Percentiles rank a stretch among this genome's conserved stretches.
Conservation (phyloP, 2,113 vertebrate genomes). For the Glaucidium brasilianum region DNA sequence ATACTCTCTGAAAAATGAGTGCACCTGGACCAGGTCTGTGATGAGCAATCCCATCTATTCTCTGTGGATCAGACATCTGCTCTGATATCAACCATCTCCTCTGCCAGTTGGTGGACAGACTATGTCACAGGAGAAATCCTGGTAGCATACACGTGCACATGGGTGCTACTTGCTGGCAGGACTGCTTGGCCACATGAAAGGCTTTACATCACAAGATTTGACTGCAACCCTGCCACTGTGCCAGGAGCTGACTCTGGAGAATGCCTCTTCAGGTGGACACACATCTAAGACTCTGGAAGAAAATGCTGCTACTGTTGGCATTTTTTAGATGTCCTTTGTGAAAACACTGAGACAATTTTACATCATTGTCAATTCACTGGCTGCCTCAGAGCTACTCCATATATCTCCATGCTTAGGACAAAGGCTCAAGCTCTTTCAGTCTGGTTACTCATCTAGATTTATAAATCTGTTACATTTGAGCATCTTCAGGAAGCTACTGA, state of each 20-base stretch:
- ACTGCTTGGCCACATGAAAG: background rate
- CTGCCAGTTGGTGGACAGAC: background rate
- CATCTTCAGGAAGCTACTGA: background rate
- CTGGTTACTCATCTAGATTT: background rate
- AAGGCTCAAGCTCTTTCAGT: background rate
- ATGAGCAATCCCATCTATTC: background rate
- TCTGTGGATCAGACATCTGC: background rate
- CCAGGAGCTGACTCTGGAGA: background rate
- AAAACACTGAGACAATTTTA: background rate
- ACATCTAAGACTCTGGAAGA: background rate
- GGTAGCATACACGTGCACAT: accelerated
- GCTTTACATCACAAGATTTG: background rate
- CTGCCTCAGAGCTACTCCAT: background rate
- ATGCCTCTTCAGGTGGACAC: background rate
- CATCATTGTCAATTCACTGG: background rate
- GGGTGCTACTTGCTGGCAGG: background rate
- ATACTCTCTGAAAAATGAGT: background rate
- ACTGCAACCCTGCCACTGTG: background rate
- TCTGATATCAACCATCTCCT: background rate
- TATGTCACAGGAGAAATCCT: accelerated
- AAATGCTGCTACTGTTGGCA: background rate
- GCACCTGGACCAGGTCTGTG: background rate
- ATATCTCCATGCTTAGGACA: background rate
- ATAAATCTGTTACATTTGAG: background rate
- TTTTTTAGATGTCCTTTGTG: background rate